Evolutionary conservation across 2,113 vertebrate species (phyloP).

Genomic region (Spermophilus dauricus): DNA sequence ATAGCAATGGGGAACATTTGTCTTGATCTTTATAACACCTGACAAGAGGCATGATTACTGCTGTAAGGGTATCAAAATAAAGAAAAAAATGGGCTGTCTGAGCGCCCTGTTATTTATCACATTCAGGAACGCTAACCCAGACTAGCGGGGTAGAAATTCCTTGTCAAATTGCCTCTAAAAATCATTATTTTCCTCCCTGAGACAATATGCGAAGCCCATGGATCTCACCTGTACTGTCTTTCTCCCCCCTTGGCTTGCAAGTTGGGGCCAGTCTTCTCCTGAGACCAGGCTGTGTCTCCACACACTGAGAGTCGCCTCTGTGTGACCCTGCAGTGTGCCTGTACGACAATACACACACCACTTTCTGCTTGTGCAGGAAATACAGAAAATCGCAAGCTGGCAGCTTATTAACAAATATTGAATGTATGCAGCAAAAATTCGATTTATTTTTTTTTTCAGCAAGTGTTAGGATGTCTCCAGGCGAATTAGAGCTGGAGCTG

Average conservation of each 20-base stretch:
- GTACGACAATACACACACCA: not conserved
- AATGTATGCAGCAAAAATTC: constrained; percentile 59
- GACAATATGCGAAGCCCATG: constrained; percentile 70
- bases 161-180: constrained; percentile 83
- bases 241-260: constrained; percentile 40
- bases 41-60: constrained; percentile 90
- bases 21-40: constrained; percentile 89
- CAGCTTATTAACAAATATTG: constrained; percentile 78
- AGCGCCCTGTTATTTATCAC: constrained; percentile 84
- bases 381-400: constrained; percentile 13
- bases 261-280: constrained; percentile 58
- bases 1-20: constrained; percentile 87
- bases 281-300: constrained; percentile 46
- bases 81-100: constrained; percentile 79
- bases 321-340: constrained; percentile 61
- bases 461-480: constrained; percentile 72
- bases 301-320: constrained; percentile 59
- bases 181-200: constrained; percentile 77
- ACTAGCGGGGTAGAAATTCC: constrained; percentile 80
- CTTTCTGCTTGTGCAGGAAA: constrained; percentile 26
- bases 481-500: constrained; percentile 61
- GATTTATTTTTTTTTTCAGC: constrained; percentile 65
- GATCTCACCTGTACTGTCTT: constrained; percentile 67
- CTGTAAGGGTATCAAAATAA: constrained; percentile 86
- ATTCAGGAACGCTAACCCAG: constrained; percentile 86